Evolutionary conservation across 2,113 vertebrate species (phyloP).

Genomic region (Sinocyclocheilus maitianheensis): DNA sequence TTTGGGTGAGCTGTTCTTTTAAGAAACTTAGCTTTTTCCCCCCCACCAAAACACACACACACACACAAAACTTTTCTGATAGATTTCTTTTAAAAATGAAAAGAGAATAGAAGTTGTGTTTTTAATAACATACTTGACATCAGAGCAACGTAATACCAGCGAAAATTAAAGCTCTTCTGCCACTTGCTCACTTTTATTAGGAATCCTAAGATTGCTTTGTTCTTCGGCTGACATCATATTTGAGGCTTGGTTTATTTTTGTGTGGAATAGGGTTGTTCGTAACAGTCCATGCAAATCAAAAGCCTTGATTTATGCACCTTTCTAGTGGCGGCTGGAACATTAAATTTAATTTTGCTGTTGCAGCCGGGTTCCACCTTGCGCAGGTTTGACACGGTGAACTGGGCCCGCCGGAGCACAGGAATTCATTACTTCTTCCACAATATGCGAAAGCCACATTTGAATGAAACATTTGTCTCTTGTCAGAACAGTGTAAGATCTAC

Average conservation of each 20-base stretch:
- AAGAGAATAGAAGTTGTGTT: conserved; percentile 78
- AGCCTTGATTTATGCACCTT: conserved; percentile 95
- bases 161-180: conserved; percentile 81
- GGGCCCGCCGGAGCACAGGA: conserved; percentile 79
- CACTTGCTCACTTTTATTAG: conserved; percentile 82
- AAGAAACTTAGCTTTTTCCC: conserved; percentile 13
- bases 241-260: conserved; percentile 86
- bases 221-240: conserved; percentile 89
- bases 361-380: conserved; percentile 77
- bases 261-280: conserved; percentile 79
- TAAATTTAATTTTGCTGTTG: conserved; percentile 97
- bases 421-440: conserved; percentile 96
- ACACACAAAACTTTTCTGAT: conserved; percentile 49
- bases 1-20: neutral
- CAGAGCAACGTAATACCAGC: conserved; percentile 80
- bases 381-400: conserved; percentile 88
- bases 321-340: conserved; percentile 86
- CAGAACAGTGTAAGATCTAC: conserved; percentile 85
- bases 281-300: conserved; percentile 96
- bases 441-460: conserved; percentile 98
- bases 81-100: conserved; percentile 75
- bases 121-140: conserved; percentile 92
- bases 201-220: conserved; percentile 89
- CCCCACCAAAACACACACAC: neutral
- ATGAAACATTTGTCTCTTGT: conserved; percentile 99